phyloP scores from a whole-genome alignment of 2,888 invertebrate species.

The Cheilosia vernalis region DNA sequence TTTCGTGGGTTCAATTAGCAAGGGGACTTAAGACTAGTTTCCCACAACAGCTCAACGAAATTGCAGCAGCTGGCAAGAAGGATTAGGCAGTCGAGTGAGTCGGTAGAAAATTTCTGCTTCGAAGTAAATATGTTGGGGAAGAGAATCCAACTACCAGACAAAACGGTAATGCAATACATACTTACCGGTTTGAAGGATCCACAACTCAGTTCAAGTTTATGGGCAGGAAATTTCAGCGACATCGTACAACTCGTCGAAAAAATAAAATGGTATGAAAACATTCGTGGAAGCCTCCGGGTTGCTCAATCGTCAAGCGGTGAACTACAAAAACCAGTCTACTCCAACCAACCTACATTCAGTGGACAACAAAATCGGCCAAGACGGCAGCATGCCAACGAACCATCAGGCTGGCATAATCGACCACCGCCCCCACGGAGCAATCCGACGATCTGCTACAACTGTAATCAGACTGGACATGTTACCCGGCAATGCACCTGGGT shows the following conservation, averaged over 20 bases:
- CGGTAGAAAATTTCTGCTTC: slow-evolving; percentile 22
- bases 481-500: slow-evolving; percentile 15
- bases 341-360: not conserved
- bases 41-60: slow-evolving; percentile 5
- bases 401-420: not conserved
- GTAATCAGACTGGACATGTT: slow-evolving; percentile 20
- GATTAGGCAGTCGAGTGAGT: not conserved
- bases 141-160: slow-evolving; percentile 8
- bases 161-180: slow-evolving; percentile 30
- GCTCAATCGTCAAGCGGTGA: not conserved
- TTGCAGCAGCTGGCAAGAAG: slow-evolving; percentile 4
- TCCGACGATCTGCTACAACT: slow-evolving; percentile 13
- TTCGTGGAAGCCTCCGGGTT: not conserved
- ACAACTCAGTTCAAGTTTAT: slow-evolving; percentile 24
- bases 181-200: slow-evolving; percentile 23
- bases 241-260: slow-evolving; percentile 20
- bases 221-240: not conserved
- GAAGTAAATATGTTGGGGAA: slow-evolving; percentile 45
- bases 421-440: not conserved
- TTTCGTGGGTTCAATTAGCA: not conserved
- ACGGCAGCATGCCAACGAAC: not conserved
- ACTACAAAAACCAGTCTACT: not conserved
- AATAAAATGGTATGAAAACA: slow-evolving; percentile 20
- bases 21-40: not conserved
- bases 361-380: not conserved